Conservation (phyloP, 2,888 invertebrate species). For the Eilema sororculum region DNA sequence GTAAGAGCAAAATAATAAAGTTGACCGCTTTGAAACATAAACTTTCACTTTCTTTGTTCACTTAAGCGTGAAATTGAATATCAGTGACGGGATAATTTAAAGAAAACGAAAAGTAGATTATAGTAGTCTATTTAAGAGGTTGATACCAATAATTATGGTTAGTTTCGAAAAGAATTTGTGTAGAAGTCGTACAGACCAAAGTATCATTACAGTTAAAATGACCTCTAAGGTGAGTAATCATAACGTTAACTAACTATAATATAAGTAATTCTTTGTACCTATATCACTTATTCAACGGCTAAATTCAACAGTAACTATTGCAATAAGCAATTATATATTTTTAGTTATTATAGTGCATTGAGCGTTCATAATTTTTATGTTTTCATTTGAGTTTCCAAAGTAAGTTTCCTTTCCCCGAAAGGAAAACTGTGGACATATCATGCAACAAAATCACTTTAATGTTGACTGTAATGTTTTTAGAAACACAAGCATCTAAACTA, state of each 20-base stretch:
- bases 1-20: conserved; percentile 33
- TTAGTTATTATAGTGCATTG: background rate
- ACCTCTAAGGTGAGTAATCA: conserved; percentile 59
- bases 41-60: conserved; percentile 77
- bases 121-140: conserved; percentile 68
- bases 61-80: conserved; percentile 76
- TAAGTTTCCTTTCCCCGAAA: too few species aligned
- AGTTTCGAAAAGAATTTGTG: conserved; percentile 54
- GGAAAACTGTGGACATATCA: background rate
- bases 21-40: conserved; percentile 45
- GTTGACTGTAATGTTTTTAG: too few species aligned
- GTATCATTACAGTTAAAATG: conserved; percentile 38
- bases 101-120: conserved; percentile 55
- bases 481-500: too few species aligned
- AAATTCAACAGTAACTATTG: too few species aligned
- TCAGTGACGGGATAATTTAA: conserved; percentile 58
- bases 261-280: background rate
- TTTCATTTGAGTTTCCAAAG: too few species aligned
- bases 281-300: background rate
- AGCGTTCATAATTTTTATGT: too few species aligned
- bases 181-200: conserved; percentile 24
- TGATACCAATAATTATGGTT: conserved; percentile 48
- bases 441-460: too few species aligned
- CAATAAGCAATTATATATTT: background rate
- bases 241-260: background rate